Evolutionary conservation across 2,797 vertebrate genomes (phyloP).

Genomic region (Eutrigla gurnardus): DNA sequence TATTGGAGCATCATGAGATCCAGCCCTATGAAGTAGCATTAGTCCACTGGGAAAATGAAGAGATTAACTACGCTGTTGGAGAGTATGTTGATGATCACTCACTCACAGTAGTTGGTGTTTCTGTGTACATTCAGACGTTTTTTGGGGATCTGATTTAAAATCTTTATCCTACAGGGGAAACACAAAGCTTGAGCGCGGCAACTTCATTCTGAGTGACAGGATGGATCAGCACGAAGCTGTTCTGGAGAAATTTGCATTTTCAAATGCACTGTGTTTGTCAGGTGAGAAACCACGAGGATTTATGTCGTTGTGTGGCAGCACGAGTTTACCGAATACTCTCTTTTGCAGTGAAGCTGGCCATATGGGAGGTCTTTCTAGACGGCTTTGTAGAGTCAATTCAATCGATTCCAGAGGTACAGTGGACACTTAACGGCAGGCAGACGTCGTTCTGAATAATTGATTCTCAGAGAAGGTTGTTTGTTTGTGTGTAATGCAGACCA

Average conservation of each 20-base stretch:
- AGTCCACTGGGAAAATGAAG: conserved; percentile 98
- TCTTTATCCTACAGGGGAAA: conserved; percentile 85
- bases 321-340: conserved; percentile 17
- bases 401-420: conserved; percentile 92
- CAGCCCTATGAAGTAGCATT: conserved; percentile 96
- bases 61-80: conserved; percentile 91
- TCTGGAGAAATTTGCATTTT: conserved; percentile 98
- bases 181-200: conserved; percentile 92
- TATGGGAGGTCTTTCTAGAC: conserved; percentile 96
- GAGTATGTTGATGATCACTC: conserved; percentile 81
- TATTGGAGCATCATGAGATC: conserved; percentile 93
- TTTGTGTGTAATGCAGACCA: conserved; percentile 2
- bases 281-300: conserved; percentile 79
- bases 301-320: not conserved
- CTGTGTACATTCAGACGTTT: too few relatives aligned
- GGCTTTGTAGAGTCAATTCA: conserved; percentile 98
- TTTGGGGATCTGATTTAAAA: not conserved
- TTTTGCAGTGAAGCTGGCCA: conserved; percentile 93
- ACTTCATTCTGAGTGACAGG: conserved; percentile 89
- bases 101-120: not conserved
- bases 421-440: not conserved
- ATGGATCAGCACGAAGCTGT: conserved; percentile 87
- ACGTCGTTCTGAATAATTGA: conserved; percentile 43
- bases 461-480: conserved; percentile 32
- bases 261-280: conserved; percentile 95